Evolutionary conservation across 2,888 invertebrate genomes (phyloP), one percentile per base, ranked within the genome.

Genomic region (Herminia tarsipennalis): DNA sequence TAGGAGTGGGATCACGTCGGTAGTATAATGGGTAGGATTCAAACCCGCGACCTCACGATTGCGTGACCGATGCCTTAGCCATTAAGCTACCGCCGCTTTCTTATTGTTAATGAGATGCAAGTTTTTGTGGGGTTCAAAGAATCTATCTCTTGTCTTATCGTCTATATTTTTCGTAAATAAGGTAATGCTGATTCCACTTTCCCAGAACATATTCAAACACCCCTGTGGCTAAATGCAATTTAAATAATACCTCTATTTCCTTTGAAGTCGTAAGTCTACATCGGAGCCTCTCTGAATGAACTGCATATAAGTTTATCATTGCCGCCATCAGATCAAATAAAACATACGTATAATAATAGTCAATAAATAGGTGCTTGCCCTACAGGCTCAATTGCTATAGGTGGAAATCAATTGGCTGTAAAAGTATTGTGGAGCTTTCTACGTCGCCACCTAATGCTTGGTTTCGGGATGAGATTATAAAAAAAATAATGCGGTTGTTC

Each of bases 271-370:
- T 56, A 51, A 50, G 51, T 47, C 55, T 66, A 28, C 24, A 67
- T 14, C 53, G 60, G 8, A n/a, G 17, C 16, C 13, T 51, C 9
- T 42, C 21, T 21, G 46, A 46, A 14, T 53, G 36, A 24, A 17
- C 32, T 14, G 64, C 57, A 28, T 65, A 67, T 61, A 59, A 33
- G 42, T 65, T 67, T 6, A 59, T 59, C 55, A 59, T 65, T 50
- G 59, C 59, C 49, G 65, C 63, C 57, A 65, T 63, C 29, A 32
- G 12, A 5, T 30, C 5, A 56, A 67, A 63, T 42, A 65, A 58
- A 8, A 64, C 48, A 24, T 66, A 64, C 22, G 54, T 33, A 28
- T 21, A 33, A 24, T 64, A 60, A 60, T 64, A 62, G 58, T 63
- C 58, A 0, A 57, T n/a, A n/a, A n/a, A 28, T 55, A 62, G 62